Conservation (phyloP, 2,113 vertebrate species). For the Orientallactaga bullata region DNA sequence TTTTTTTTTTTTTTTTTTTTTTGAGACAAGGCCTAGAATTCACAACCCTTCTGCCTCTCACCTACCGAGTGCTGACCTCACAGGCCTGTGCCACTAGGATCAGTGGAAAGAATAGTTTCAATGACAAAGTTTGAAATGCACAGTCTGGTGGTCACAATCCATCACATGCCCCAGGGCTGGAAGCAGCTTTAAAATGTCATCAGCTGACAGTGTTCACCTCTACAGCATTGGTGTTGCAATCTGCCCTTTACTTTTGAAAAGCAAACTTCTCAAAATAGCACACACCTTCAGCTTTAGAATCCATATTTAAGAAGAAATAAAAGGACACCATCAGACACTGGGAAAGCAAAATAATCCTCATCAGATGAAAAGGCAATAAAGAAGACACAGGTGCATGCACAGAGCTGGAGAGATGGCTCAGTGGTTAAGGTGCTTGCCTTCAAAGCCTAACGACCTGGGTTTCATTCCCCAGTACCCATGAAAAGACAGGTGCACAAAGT, state of each 20-base stretch:
- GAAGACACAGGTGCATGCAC: neutral
- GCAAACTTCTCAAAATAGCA: slow-evolving; percentile 59
- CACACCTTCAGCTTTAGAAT: slow-evolving; percentile 42
- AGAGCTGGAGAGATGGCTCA: no score
- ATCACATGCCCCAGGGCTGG: neutral
- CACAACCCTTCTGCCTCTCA: neutral
- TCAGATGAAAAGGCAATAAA: neutral
- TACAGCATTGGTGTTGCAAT: slow-evolving; percentile 53
- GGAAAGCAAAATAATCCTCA: slow-evolving; percentile 49
- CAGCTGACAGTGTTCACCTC: slow-evolving; percentile 49
- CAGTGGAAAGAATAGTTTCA: neutral
- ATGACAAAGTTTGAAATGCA: slow-evolving; percentile 55
- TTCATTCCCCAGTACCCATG: no score
- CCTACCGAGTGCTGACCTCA: neutral
- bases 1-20: neutral
- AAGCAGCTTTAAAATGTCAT: slow-evolving; percentile 25
- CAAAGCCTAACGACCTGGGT: no score
- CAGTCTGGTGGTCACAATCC: slow-evolving; percentile 4
- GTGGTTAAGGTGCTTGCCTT: no score
- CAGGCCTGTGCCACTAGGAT: neutral
- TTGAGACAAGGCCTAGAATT: neutral
- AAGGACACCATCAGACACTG: neutral
- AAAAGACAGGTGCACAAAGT: no score
- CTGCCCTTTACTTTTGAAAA: slow-evolving; percentile 65
- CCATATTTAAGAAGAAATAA: slow-evolving; percentile 36